Percentiles rank a stretch among this genome's conserved stretches.
phyloP scores from a whole-genome alignment of 2,797 vertebrate species.

The Danio tinwini region DNA sequence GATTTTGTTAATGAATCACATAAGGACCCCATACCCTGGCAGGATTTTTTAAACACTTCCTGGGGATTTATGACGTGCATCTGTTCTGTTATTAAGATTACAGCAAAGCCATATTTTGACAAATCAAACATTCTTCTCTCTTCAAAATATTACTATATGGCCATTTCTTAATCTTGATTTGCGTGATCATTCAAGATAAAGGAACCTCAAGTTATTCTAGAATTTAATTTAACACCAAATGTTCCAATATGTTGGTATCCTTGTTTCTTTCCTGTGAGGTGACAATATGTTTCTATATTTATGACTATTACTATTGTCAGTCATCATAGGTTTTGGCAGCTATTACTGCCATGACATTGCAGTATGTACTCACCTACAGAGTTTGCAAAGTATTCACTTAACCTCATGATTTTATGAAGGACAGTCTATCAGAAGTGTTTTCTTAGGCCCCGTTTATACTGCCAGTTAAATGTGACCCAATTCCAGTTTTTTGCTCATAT shows the following conservation, averaged over 20 bases:
- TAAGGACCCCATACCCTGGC: not conserved
- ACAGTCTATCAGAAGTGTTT: not conserved
- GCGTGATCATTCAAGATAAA: not conserved
- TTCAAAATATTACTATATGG: not conserved
- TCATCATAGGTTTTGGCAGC: not conserved
- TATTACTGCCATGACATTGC: not conserved
- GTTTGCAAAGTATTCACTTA: not conserved
- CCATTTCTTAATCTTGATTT: not conserved
- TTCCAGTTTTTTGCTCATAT: no score
- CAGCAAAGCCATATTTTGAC: not conserved
- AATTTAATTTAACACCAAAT: not conserved
- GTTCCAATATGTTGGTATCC: not conserved
- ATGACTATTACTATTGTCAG: not conserved
- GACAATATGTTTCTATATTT: not conserved
- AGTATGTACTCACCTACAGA: not conserved
- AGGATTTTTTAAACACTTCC: not conserved
- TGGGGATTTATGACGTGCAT: not conserved
- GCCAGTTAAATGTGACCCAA: no score
- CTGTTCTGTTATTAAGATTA: slow-evolving; percentile 4
- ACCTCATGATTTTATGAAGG: not conserved
- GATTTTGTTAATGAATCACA: slow-evolving; percentile 46
- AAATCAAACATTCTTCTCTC: not conserved
- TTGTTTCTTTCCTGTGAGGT: not conserved
- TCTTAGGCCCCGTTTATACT: no score
- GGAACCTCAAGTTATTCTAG: not conserved